These are phyloP conservation scores for Sebastes iracundus DNA, from an alignment of 2,797 vertebrate genomes.

Conservation along the genomic window DNA sequence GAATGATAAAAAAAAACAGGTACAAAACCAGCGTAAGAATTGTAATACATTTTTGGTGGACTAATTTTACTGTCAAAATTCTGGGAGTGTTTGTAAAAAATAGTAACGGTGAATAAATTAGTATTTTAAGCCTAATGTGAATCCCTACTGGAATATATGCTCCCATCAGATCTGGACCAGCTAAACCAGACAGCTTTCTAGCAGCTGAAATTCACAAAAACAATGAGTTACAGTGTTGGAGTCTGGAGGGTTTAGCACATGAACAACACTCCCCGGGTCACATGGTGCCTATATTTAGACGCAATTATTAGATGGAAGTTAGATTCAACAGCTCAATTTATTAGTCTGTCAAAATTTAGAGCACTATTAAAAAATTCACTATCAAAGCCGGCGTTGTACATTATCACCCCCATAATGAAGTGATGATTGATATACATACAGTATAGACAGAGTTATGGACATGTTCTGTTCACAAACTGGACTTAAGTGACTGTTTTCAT, in stretches of 20 bases:
- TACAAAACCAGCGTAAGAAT: too few species aligned
- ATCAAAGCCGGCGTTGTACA: background rate
- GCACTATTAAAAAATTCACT: background rate
- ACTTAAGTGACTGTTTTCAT: background rate
- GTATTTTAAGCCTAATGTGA: background rate
- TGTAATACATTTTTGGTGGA: too few species aligned
- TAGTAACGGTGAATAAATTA: too few species aligned
- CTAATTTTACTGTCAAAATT: background rate
- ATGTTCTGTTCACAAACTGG: background rate
- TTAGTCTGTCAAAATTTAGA: background rate
- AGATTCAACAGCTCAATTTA: background rate
- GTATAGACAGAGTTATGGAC: background rate
- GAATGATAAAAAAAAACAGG: too few species aligned
- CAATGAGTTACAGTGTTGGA: slow-evolving; percentile 9
- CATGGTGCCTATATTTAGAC: slow-evolving; percentile 22
- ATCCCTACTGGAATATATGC: background rate
- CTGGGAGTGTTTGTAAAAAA: background rate
- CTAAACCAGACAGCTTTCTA: background rate
- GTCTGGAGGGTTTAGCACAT: slow-evolving; percentile 34
- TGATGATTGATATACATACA: background rate
- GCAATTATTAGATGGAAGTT: background rate
- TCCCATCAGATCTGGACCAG: background rate
- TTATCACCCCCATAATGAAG: background rate
- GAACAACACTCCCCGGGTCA: slow-evolving; percentile 4
- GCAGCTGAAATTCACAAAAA: background rate